Evolutionary conservation across 2,797 vertebrate species (phyloP), one percentile per base, ranked within the genome.

Genomic region (Platyrinchus mystaceus): DNA sequence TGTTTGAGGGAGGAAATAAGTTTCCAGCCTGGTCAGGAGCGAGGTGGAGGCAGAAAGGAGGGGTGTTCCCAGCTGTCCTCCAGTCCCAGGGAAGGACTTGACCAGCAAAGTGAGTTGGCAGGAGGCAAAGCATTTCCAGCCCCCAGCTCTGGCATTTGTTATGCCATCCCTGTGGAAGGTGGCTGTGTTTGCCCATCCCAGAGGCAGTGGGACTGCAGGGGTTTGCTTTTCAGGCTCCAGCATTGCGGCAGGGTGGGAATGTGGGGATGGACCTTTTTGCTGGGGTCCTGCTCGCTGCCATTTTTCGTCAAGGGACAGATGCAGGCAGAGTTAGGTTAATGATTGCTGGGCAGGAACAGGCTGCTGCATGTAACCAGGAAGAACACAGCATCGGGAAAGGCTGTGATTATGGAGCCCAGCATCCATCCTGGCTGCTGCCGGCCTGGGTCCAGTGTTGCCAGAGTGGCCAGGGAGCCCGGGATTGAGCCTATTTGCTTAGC

Each of bases 401-500:
- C 49, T 59, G 73, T 36, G 69, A 62, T 34, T 49, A 1, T 1
- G 1, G 66, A 75, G 27, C 49, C 41, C 55, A 28, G 67, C 30
- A 2, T 11, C 9, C 2, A 34, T 68, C 53, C 55, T 56, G 44
- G 41, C 49, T 71, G 62, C 70, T 66, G 36, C 59, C 64, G 52
- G 89, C 71, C 79, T 1, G 3, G 37, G 22, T 37, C 53, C 0
- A 0, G 59, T 2, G 4, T 58, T 82, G 91, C 76, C 0, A 2
- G 30, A 32, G 49, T 0, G 0, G 36, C 34, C 7, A 0, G 59
- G 34, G 58, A 67, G 46, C 71, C 77, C 5, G 5, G 44, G 64
- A 53, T 70, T 58, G 81, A 85, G 44, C 70, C 80, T 97, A 85
- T 97, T 97, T 97, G 94, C 73, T 96, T 95, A 93, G 83, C 92